Evolutionary conservation across 2,797 vertebrate species (phyloP).

Genomic region (Semotilus atromaculatus): DNA sequence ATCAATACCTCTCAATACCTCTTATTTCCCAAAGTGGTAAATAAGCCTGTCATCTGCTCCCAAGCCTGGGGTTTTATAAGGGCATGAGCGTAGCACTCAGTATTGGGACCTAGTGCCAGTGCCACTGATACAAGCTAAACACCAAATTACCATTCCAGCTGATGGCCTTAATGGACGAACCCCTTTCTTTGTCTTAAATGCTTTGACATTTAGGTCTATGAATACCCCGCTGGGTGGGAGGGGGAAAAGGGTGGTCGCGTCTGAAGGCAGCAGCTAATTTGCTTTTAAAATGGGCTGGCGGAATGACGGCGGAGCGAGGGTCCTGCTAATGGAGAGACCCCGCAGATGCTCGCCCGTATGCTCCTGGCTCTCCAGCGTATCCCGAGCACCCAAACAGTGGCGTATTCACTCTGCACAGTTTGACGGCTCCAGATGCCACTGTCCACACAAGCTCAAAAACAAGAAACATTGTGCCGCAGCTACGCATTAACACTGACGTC

Average conservation of each 20-base stretch:
- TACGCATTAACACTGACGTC: slow-evolving; percentile 33
- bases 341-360: slow-evolving; percentile 61
- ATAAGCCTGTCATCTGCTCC: slow-evolving; percentile 16
- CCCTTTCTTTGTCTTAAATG: slow-evolving; percentile 50
- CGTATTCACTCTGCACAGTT: slow-evolving; percentile 59
- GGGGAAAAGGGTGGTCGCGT: slow-evolving; percentile 22
- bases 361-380: slow-evolving; percentile 56
- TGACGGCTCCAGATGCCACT: slow-evolving; percentile 60
- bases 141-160: slow-evolving; percentile 42
- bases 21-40: slow-evolving; percentile 35
- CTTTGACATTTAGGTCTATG: slow-evolving; percentile 62
- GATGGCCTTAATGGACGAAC: slow-evolving; percentile 43
- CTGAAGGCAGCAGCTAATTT: slow-evolving; percentile 59
- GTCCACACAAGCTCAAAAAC: slow-evolving; percentile 41
- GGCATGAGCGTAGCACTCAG: slow-evolving; percentile 4
- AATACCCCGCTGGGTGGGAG: slow-evolving; percentile 41
- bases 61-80: slow-evolving; percentile 9
- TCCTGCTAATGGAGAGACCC: slow-evolving; percentile 56
- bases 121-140: slow-evolving; percentile 41
- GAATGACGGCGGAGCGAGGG: slow-evolving; percentile 26
- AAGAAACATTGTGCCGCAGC: slow-evolving; percentile 11
- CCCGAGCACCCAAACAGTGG: slow-evolving; percentile 55
- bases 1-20: slow-evolving; percentile 44
- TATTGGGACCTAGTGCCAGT: background rate
- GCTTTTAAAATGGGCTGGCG: slow-evolving; percentile 58